These are phyloP conservation scores for Andrena hattorfiana DNA, from an alignment of 2,888 invertebrate genomes.

Conservation along the genomic window DNA sequence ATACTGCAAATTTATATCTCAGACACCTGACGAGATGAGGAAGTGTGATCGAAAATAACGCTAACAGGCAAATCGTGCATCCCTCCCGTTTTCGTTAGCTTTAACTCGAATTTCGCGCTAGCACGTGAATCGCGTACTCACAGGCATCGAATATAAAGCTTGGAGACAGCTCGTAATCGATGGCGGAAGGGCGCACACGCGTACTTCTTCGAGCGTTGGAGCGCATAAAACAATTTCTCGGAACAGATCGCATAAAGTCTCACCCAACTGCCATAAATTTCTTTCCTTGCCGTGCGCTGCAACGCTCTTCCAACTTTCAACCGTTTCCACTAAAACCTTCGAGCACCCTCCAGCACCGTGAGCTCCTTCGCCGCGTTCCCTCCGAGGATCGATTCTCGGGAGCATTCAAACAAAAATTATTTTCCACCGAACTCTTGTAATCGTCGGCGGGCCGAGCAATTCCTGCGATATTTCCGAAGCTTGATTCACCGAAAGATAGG, in stretches of 20 bases:
- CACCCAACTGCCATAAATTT: constrained; percentile 77
- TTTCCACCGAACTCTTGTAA: constrained; percentile 61
- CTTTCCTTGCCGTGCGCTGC: constrained; percentile 58
- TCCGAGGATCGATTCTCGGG: constrained; percentile 60
- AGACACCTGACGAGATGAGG: neutral
- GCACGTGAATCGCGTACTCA: constrained; percentile 30
- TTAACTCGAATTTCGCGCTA: constrained; percentile 3
- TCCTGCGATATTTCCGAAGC: constrained; percentile 51
- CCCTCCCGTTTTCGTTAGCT: constrained; percentile 5
- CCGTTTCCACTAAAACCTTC: constrained; percentile 78
- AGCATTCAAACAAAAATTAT: constrained; percentile 72
- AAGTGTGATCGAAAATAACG: neutral
- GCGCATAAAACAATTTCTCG: constrained; percentile 77
- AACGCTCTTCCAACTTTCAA: constrained; percentile 77
- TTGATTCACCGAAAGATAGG: constrained; percentile 53
- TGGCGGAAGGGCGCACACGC: constrained; percentile 49
- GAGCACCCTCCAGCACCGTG: constrained; percentile 71
- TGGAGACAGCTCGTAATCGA: constrained; percentile 55
- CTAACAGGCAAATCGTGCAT: constrained; percentile 10
- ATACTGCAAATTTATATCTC: too few relatives aligned
- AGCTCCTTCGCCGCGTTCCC: constrained; percentile 57
- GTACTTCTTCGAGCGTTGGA: constrained; percentile 40
- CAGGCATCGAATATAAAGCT: constrained; percentile 6
- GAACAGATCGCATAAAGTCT: constrained; percentile 77
- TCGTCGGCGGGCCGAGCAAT: constrained; percentile 54